Percentiles rank a stretch among this genome's conserved stretches.
These are phyloP conservation scores for Neria commutata DNA, from an alignment of 2,888 invertebrate species.

Conservation along the genomic window DNA sequence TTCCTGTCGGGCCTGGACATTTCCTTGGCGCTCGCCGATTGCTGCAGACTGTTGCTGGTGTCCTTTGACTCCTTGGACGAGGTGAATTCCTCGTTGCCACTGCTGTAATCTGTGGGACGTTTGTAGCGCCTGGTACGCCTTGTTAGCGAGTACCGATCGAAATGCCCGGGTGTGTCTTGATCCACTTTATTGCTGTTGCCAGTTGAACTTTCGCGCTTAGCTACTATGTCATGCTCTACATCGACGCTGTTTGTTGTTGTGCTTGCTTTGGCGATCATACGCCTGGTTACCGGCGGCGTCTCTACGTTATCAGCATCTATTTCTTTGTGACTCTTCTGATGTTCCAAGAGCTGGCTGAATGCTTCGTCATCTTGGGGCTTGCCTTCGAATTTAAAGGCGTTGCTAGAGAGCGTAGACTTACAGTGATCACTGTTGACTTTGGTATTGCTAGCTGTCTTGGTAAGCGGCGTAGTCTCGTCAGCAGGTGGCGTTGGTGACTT, in stretches of 20 bases:
- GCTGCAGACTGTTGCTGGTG: constrained; percentile 33
- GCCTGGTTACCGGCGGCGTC: constrained; percentile 82
- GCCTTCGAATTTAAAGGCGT: constrained; percentile 5
- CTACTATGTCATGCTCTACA: not conserved
- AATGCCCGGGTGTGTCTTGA: constrained; percentile 70
- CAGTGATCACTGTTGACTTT: constrained; percentile 30
- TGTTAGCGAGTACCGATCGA: constrained; percentile 82
- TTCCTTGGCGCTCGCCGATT: constrained; percentile 41
- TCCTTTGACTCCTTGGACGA: constrained; percentile 55
- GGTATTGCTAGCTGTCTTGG: constrained; percentile 36
- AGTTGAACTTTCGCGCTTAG: not conserved
- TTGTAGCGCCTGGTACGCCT: constrained; percentile 83
- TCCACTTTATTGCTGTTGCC: constrained; percentile 28
- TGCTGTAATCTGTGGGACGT: constrained; percentile 67
- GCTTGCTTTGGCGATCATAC: constrained; percentile 52
- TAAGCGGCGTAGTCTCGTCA: not conserved
- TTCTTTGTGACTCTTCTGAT: constrained; percentile 65
- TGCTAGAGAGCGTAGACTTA: constrained; percentile 30
- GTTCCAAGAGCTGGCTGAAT: constrained; percentile 44
- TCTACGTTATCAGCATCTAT: constrained; percentile 91
- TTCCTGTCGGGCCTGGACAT: constrained; percentile 52
- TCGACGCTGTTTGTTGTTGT: not conserved
- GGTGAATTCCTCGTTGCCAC: constrained; percentile 66
- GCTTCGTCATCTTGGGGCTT: constrained; percentile 39
- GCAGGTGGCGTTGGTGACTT: constrained; percentile 26